Conservation (phyloP, 2,797 vertebrate genomes). For the Yasuhikotakia modesta region DNA sequence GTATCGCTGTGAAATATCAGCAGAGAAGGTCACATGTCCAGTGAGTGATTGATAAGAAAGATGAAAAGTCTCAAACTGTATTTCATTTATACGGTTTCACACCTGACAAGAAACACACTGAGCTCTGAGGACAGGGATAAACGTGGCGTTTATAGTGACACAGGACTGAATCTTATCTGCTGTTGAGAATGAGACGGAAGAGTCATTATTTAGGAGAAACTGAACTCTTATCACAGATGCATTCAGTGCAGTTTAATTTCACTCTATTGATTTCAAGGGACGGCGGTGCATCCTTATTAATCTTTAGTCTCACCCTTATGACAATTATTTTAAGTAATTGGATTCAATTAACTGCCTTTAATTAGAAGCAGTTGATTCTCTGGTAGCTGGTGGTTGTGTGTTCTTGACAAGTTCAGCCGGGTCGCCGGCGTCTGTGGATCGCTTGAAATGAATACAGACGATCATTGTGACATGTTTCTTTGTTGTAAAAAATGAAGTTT, state of each 20-base stretch:
- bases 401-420: constrained; percentile 17
- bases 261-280: constrained; percentile 13
- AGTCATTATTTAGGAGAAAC: constrained; percentile 7
- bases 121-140: neutral
- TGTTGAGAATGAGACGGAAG: neutral
- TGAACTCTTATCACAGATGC: neutral
- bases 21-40: constrained; percentile 53
- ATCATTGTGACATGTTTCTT: neutral
- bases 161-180: constrained; percentile 2
- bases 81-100: constrained; percentile 47
- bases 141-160: neutral
- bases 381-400: neutral
- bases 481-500: neutral
- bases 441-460: neutral
- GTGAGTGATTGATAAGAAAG: constrained; percentile 51
- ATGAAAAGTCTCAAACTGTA: constrained; percentile 37
- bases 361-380: constrained; percentile 32
- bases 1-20: constrained; percentile 49
- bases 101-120: constrained; percentile 33
- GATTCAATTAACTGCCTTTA: constrained; percentile 20
- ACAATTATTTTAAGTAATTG: constrained; percentile 19
- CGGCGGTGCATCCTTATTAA: neutral
- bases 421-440: neutral
- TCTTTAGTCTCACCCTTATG: neutral
- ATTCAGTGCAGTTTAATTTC: constrained; percentile 18